Percentiles rank a stretch among this genome's conserved stretches.
Evolutionary conservation across 1,140 invertebrate genomes (phyloP).

Genomic region (Arion vulgaris): DNA sequence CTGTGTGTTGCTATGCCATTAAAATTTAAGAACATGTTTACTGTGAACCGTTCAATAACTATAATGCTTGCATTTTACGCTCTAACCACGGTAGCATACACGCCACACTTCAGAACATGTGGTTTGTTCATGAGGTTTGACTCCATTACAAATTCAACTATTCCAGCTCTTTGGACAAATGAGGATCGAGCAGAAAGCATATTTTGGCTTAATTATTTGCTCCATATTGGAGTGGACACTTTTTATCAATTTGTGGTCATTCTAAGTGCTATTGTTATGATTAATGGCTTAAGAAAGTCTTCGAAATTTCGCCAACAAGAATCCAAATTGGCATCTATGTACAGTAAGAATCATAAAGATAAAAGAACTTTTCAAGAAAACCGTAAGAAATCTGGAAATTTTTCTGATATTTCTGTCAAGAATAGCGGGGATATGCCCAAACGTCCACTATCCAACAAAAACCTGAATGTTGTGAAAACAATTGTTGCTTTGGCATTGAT

Average conservation of each 20-base stretch:
- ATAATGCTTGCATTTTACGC: not conserved
- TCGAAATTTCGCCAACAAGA: not conserved
- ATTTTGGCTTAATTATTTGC: not conserved
- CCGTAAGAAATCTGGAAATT: not conserved
- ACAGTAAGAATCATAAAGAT: not conserved
- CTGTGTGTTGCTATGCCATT: conserved; percentile 3
- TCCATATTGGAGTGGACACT: not conserved
- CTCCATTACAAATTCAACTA: not conserved
- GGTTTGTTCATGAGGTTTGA: not conserved
- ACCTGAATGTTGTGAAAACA: not conserved
- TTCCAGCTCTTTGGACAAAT: not conserved
- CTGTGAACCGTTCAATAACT: not conserved
- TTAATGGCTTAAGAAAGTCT: not conserved
- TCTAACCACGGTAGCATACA: not conserved
- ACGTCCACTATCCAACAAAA: not conserved
- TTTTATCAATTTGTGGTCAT: not conserved
- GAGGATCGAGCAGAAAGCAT: not conserved
- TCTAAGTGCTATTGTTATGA: not conserved
- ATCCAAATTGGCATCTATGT: not conserved
- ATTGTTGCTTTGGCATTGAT: not conserved
- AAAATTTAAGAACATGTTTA: conserved; percentile 3
- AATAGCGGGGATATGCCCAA: not conserved
- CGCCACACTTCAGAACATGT: conserved; percentile 1
- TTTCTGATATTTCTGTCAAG: not conserved
- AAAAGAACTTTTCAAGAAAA: not conserved